A percentile compares a stretch with the other conserved stretches of the same genome.
Evolutionary conservation across 2,797 vertebrate species (phyloP).

Genomic region (Picus viridis): DNA sequence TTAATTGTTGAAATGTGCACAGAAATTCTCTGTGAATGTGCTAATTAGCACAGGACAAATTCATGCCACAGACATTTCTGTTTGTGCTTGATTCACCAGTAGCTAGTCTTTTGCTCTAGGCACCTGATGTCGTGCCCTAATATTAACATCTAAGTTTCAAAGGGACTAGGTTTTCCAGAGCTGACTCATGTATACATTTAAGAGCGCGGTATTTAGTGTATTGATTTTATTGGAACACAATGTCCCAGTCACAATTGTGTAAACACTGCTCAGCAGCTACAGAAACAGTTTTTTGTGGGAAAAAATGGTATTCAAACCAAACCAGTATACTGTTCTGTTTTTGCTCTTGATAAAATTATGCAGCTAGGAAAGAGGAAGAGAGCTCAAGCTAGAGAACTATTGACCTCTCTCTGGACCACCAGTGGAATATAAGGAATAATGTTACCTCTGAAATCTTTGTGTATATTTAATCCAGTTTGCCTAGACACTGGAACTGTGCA

Average conservation of each 20-base stretch:
- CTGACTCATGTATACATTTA: background rate
- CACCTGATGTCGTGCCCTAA: background rate
- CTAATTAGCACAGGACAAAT: background rate
- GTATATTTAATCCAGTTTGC: background rate
- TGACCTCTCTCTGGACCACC: background rate
- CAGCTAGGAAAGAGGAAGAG: background rate
- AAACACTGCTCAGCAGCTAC: background rate
- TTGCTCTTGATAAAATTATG: background rate
- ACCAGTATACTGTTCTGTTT: background rate
- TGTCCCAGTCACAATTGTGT: background rate
- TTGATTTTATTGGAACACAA: background rate
- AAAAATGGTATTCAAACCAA: background rate
- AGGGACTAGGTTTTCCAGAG: background rate
- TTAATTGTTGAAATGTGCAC: background rate
- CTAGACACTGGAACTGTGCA: background rate
- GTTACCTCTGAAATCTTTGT: background rate
- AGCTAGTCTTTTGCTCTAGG: background rate
- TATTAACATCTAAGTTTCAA: background rate
- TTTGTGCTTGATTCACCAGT: background rate
- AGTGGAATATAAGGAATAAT: background rate
- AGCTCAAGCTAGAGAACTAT: background rate
- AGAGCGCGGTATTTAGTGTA: rapidly evolving
- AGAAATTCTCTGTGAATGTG: background rate
- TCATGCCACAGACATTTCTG: background rate
- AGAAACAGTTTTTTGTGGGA: background rate